Evolutionary conservation across 1,140 invertebrate genomes (phyloP).

Genomic region (Drosophila tropicalis): DNA sequence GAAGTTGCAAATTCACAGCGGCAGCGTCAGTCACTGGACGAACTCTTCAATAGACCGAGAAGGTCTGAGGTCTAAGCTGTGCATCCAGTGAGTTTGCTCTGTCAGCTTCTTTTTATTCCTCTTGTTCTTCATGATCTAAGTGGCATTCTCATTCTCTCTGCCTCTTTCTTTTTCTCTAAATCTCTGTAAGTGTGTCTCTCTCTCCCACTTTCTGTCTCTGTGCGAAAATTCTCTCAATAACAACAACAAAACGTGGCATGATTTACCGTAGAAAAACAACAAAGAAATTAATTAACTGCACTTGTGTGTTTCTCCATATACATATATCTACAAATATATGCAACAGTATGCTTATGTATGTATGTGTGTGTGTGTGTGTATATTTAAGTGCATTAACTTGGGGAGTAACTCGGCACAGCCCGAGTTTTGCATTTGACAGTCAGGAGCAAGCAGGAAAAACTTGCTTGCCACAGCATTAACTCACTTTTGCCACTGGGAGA

Average conservation of each 20-base stretch:
- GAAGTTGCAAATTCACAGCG: slow-evolving; percentile 20
- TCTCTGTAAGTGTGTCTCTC: slow-evolving; percentile 1
- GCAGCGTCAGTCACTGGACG: neutral
- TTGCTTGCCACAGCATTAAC: slow-evolving; percentile 71
- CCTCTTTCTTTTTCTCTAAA: slow-evolving; percentile 8
- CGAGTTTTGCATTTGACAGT: slow-evolving; percentile 73
- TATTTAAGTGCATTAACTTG: slow-evolving; percentile 77
- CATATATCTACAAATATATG: slow-evolving; percentile 1
- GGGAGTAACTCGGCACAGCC: slow-evolving; percentile 48
- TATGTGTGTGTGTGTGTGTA: slow-evolving; percentile 24
- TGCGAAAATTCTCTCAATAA: slow-evolving; percentile 49
- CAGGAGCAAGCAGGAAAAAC: slow-evolving; percentile 75
- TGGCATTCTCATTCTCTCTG: slow-evolving; percentile 6
- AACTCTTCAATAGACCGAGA: slow-evolving; percentile 14
- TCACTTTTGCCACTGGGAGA: slow-evolving; percentile 71
- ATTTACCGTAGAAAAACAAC: slow-evolving; percentile 80
- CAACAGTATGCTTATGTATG: neutral
- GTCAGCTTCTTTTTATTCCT: neutral
- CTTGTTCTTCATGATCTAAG: slow-evolving; percentile 1
- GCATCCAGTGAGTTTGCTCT: slow-evolving; percentile 4
- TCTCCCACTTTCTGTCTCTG: slow-evolving; percentile 20
- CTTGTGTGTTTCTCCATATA: slow-evolving; percentile 48
- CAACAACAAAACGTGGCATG: slow-evolving; percentile 59
- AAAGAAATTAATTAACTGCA: slow-evolving; percentile 81
- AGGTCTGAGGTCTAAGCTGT: slow-evolving; percentile 6